Evolutionary conservation across 2,113 vertebrate genomes (phyloP).

Genomic region (Notarius lentiginosus): DNA sequence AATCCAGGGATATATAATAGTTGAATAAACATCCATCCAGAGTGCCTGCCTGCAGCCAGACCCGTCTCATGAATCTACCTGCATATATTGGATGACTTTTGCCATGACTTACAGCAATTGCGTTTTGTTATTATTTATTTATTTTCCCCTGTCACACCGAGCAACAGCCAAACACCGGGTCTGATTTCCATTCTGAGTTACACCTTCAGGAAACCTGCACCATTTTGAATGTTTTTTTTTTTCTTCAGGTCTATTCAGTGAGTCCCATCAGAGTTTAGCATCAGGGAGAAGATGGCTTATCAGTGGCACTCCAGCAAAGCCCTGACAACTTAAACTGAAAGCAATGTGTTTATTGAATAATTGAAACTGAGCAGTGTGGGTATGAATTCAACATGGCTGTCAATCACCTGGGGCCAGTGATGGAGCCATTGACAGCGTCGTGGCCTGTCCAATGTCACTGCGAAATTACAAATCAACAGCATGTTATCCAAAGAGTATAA

Average conservation of each 20-base stretch:
- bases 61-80: conserved; percentile 5
- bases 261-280: conserved; percentile 33
- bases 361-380: conserved; percentile 58
- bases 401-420: conserved; percentile 53
- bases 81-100: conserved; percentile 15
- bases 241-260: conserved; percentile 25
- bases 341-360: conserved; percentile 59
- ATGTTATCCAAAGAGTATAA: conserved; percentile 45
- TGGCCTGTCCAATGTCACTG: conserved; percentile 58
- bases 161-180: conserved; percentile 12
- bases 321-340: conserved; percentile 56
- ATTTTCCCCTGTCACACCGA: background rate
- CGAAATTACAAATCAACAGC: conserved; percentile 67
- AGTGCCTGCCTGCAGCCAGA: background rate
- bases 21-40: background rate
- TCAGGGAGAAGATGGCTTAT: conserved; percentile 55
- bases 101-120: conserved; percentile 21
- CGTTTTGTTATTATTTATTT: background rate
- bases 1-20: background rate
- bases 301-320: conserved; percentile 48
- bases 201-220: conserved; percentile 22
- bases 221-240: conserved; percentile 32
- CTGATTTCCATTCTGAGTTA: conserved; percentile 26
- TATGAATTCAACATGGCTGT: conserved; percentile 61
- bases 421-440: conserved; percentile 53